Evolutionary conservation across 2,888 invertebrate species (phyloP), one percentile per base, ranked within the genome.

Genomic region (Aporophyla lueneburgensis): DNA sequence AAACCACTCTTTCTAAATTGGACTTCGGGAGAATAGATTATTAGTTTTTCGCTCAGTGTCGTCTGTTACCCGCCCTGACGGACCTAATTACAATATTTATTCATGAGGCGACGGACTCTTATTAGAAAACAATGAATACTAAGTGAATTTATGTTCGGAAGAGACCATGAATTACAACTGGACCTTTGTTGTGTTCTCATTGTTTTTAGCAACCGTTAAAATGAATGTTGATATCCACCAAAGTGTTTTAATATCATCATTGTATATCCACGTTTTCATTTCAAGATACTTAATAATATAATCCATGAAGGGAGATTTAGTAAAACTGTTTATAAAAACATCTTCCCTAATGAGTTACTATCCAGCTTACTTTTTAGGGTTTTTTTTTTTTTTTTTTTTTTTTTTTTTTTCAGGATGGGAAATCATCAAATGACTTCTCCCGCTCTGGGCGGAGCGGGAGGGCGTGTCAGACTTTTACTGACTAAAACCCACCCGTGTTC

Each of bases 1-100:
- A 78, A 77, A 90, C 88, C 93, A 94, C 94, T 94, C 89, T 86
- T 91, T 88, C 92, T 87, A 92, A 94, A 95, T 95, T 95, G 94
- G 93, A 80, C 78, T 84, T 78, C 24, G 73, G 71, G 87, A 85
- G 85, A 89, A 92, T 87, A 91, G 91, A 92, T 93, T 94, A 94
- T 94, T 94, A 93, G 93, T 93, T 94, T 93, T 93, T 91, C 90
- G 87, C 85, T 83, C 80, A 81, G 76, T 81, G 84, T 86, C 86
- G 76, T 78, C 72, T 69, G 85, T 76, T 80, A 77, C 65, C 61
- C 85, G 81, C 75, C 80, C 65, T 76, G 83, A 85, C 66, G 75
- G 67, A 83, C 86, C 89, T 91, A 92, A 93, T 93, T 91, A 91
- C 89, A 88, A 90, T 91, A 92, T 91, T 92, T 92, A 92, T 93